Percentiles rank a stretch among this genome's conserved stretches.
Evolutionary conservation across 2,797 vertebrate genomes (phyloP).

Genomic region (Anabacerthia variegaticeps): DNA sequence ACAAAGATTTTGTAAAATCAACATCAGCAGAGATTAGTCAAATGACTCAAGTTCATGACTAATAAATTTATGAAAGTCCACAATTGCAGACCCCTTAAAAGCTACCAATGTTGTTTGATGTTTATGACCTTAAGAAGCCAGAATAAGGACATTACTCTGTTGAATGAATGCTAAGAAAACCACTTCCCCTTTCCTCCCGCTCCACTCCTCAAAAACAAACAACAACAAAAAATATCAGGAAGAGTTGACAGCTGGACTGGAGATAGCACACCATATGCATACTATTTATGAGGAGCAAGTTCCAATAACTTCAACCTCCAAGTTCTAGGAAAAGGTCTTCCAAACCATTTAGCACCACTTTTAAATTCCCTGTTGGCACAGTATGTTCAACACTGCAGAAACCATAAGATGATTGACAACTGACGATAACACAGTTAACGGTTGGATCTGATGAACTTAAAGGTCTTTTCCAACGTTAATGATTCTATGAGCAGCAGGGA

Average conservation of each 20-base stretch:
- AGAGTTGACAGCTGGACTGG: slow-evolving; percentile 57
- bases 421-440: neutral
- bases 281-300: slow-evolving; percentile 20
- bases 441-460: neutral
- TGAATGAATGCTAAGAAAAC: slow-evolving; percentile 54
- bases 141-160: neutral
- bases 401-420: neutral
- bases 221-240: slow-evolving; percentile 36
- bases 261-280: slow-evolving; percentile 46
- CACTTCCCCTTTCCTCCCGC: slow-evolving; percentile 18
- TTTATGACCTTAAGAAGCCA: slow-evolving; percentile 16
- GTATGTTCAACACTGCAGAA: neutral
- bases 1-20: slow-evolving; percentile 45
- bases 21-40: slow-evolving; percentile 26
- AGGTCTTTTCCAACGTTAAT: neutral
- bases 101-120: neutral
- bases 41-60: neutral
- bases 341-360: slow-evolving; percentile 21
- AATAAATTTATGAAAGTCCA: neutral
- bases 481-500: neutral
- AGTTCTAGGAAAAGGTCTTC: neutral
- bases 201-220: slow-evolving; percentile 2
- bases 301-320: neutral
- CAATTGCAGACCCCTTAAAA: slow-evolving; percentile 23
- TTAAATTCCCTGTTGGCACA: neutral